Evolutionary conservation across 2,113 vertebrate genomes (phyloP), one percentile per base, ranked within the genome.

Genomic region (Grammomys dolichurus): DNA sequence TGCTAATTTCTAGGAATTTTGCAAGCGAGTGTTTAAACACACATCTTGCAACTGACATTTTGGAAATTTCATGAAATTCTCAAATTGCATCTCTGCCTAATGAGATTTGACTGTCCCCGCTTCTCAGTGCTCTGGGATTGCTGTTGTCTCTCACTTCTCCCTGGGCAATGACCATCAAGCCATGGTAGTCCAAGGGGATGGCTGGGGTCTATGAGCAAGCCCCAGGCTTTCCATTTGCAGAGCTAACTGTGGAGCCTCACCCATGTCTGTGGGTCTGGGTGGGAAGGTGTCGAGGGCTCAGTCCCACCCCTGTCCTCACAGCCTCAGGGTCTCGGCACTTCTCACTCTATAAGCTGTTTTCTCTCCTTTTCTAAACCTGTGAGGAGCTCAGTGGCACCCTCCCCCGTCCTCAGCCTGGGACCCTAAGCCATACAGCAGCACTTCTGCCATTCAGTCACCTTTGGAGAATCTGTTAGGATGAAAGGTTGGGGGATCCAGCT

Each of bases 351-450:
- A 3, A 22, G 4, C 56, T 72, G 16, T 8, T 63, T 63, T 43
- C 9, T 11, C 86, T 94, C 73, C 43, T 82, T 63, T 82, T 60
- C 80, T 40, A 60, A 60, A 60, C 36, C 36, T 60, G 56, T 36
- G 31, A n/a, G 14, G 36, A 82, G 65, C 40, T 54, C 16, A 14
- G 16, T 17, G 2, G 5, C 63, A 51, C 16, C 63, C 7, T 33
- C 14, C 69, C 28, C 0, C 63, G 24, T 36, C 33, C 67, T 76
- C 40, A 26, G 58, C 69, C 36, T 0, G 0, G 24, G 78, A 22
- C 5, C 1, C 7, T 20, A 12, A 22, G 54, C 9, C n/a, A 48
- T 3, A 16, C 43, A 8, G 4, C 0, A 7, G 31, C 0, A 0
- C 1, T 28, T 72, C 22, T 67, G 43, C 17, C 26, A 14, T 67